These are phyloP conservation scores for Chalcis sispes DNA, from an alignment of 2,888 invertebrate species.

Conservation along the genomic window DNA sequence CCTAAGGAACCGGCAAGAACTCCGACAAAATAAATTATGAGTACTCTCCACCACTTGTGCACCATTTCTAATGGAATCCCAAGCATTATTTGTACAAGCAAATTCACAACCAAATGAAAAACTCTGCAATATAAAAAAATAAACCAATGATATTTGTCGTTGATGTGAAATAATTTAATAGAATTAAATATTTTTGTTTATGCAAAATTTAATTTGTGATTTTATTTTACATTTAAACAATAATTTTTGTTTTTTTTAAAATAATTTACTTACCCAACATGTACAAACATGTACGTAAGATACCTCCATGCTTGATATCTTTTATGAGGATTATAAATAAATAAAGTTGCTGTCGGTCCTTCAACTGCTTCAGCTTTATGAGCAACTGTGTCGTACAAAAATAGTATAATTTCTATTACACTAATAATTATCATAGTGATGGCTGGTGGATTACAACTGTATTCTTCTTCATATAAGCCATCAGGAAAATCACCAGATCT, in stretches of 20 bases:
- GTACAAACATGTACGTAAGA: conserved; percentile 96
- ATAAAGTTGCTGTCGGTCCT: conserved; percentile 87
- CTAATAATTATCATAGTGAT: conserved; percentile 94
- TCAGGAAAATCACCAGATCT: conserved; percentile 78
- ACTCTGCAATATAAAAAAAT: conserved; percentile 78
- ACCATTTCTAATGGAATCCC: conserved; percentile 98
- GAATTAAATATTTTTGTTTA: too few relatives aligned
- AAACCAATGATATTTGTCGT: neutral
- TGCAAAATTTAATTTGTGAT: too few relatives aligned
- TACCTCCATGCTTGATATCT: conserved; percentile 95
- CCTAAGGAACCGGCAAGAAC: conserved; percentile 91
- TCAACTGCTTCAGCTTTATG: conserved; percentile 71
- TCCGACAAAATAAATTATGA: conserved; percentile 89
- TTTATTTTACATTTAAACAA: neutral
- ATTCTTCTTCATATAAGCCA: conserved; percentile 92
- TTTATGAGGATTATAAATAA: conserved; percentile 92
- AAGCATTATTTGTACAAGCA: conserved; percentile 93
- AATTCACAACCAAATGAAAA: conserved; percentile 92
- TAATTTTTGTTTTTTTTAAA: too few relatives aligned
- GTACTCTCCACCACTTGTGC: conserved; percentile 95
- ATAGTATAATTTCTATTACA: conserved; percentile 88
- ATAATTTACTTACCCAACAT: conserved; percentile 85
- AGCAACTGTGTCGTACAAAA: conserved; percentile 69
- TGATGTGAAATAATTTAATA: neutral
- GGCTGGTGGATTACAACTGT: conserved; percentile 94